Evolutionary conservation across 2,113 vertebrate species (phyloP).

Genomic region (Emydura subglobosa): DNA sequence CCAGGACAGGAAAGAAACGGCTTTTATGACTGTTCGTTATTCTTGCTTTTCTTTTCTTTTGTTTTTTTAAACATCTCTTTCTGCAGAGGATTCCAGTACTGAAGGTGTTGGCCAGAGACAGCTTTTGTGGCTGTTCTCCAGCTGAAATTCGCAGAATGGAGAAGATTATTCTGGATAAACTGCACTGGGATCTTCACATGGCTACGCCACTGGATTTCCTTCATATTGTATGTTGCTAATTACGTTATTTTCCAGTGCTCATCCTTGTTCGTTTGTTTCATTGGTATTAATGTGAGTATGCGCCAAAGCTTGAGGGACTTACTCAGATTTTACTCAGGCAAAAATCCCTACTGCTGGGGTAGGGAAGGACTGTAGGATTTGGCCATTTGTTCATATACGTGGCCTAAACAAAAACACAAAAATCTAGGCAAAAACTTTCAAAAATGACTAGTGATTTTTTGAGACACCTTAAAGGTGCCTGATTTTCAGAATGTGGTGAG

Average conservation of each 20-base stretch:
- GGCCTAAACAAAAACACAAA: background rate
- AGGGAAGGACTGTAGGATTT: background rate
- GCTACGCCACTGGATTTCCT: conserved; percentile 96
- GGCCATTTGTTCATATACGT: accelerated
- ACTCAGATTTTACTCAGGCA: background rate
- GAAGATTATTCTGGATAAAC: conserved; percentile 95
- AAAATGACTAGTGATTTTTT: background rate
- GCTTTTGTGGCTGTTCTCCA: conserved; percentile 94
- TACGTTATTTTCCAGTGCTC: background rate
- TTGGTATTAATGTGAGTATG: background rate
- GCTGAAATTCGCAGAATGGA: conserved; percentile 98
- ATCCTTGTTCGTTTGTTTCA: background rate
- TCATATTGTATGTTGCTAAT: conserved; percentile 85
- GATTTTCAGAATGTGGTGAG: accelerated
- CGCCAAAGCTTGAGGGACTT: accelerated
- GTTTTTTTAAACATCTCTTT: background rate
- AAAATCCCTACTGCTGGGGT: background rate
- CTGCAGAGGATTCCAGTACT: conserved; percentile 91
- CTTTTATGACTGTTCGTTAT: background rate
- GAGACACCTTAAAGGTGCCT: background rate
- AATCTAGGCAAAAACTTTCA: background rate
- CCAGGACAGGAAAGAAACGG: background rate
- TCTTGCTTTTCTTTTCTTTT: accelerated
- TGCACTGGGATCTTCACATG: conserved; percentile 96
- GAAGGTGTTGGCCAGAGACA: conserved; percentile 89